Conservation (phyloP, 2,888 invertebrate species). For the Melipona bicolor region DNA sequence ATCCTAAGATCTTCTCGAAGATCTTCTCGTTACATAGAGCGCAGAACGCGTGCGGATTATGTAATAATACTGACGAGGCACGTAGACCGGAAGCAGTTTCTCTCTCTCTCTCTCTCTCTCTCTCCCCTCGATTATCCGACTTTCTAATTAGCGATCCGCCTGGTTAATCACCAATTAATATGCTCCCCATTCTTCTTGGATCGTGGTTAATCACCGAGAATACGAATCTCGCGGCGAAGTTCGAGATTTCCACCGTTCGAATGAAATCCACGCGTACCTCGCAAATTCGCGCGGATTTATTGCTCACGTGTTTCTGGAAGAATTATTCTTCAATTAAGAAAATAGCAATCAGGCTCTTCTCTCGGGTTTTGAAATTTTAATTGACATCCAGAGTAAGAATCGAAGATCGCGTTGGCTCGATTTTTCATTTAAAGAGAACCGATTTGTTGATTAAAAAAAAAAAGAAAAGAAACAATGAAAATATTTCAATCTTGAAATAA, state of each 20-base stretch:
- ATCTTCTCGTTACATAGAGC: background rate
- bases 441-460: too few species aligned
- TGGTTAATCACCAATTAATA: conserved; percentile 65
- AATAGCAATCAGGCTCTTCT: background rate
- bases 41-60: background rate
- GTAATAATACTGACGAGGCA: background rate
- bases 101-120: background rate
- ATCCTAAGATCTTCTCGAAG: background rate
- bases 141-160: conserved; percentile 58
- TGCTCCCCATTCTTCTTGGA: conserved; percentile 18
- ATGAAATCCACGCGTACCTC: background rate
- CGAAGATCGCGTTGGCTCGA: too few species aligned
- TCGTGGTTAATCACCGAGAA: conserved; percentile 6
- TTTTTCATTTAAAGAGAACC: too few species aligned
- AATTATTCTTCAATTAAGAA: background rate
- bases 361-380: background rate
- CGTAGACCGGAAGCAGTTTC: conserved; percentile 6
- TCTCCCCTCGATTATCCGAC: conserved; percentile 50
- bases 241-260: background rate
- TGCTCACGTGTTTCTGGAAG: background rate
- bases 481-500: too few species aligned
- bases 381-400: background rate
- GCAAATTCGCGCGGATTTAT: background rate
- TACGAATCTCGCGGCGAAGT: background rate
- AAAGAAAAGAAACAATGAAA: too few species aligned